Evolutionary conservation across 2,113 vertebrate genomes (phyloP).

Genomic region (Prinia subflava): DNA sequence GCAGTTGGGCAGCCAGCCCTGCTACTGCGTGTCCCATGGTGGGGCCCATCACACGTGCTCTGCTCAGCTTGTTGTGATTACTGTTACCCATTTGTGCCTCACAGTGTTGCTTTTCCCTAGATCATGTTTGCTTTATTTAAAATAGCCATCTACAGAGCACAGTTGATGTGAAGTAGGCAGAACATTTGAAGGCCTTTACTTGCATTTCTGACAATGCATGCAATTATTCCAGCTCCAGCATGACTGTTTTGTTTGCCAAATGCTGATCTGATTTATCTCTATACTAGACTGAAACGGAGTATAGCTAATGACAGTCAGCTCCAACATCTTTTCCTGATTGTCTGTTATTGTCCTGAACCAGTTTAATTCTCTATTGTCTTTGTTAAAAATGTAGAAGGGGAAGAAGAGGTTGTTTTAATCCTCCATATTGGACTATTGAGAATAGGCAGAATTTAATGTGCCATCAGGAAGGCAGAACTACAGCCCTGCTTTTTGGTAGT

Average conservation of each 20-base stretch:
- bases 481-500: neutral
- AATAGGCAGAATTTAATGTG: neutral
- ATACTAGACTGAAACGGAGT: neutral
- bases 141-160: neutral
- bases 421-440: neutral
- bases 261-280: neutral
- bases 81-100: neutral
- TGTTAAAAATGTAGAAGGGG: neutral
- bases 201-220: neutral
- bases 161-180: neutral
- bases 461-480: neutral
- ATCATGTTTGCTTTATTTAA: neutral
- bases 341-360: neutral
- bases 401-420: neutral
- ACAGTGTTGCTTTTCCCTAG: neutral
- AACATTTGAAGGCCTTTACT: neutral
- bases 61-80: neutral
- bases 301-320: neutral
- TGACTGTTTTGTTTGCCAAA: neutral
- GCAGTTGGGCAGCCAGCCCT: neutral
- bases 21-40: neutral
- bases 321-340: neutral
- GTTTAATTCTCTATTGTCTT: slow-evolving; percentile 1
- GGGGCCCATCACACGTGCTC: neutral
- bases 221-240: neutral